Evolutionary conservation across 2,113 vertebrate genomes (phyloP).

Genomic region (Neotoma lepida): DNA sequence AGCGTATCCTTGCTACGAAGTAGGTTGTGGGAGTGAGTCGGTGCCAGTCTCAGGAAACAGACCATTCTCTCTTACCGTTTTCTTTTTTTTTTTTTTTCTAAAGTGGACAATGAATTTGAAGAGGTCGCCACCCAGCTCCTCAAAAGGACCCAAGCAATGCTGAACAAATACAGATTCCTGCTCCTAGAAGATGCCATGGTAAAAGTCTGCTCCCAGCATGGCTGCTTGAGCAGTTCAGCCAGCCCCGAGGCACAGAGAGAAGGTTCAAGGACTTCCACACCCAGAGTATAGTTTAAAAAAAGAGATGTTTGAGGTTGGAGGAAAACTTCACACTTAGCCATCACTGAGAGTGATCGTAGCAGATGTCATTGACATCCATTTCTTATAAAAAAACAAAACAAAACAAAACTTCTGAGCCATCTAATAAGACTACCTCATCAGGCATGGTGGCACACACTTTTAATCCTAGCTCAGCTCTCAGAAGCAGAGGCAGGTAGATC

Average conservation of each 20-base stretch:
- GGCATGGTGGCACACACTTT: not conserved
- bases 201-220: conserved; percentile 46
- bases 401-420: not conserved
- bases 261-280: not conserved
- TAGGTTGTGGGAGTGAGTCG: not conserved
- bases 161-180: conserved; percentile 97
- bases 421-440: not conserved
- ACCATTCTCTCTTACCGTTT: conserved; percentile 42
- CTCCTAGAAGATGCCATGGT: conserved; percentile 98
- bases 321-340: not conserved
- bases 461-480: not conserved
- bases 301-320: not conserved
- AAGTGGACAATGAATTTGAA: conserved; percentile 97
- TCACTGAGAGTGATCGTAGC: not conserved
- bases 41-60: not conserved
- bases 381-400: not conserved
- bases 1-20: not conserved
- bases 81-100: conserved; percentile 65
- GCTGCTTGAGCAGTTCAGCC: not conserved
- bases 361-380: not conserved
- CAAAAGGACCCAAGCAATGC: conserved; percentile 95
- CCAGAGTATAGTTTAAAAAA: not conserved
- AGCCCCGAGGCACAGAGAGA: not conserved
- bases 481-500: not conserved
- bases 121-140: conserved; percentile 93